Base-by-base conservation (phyloP, 1,140 invertebrate genomes). In the Sitophilus oryzae region DNA sequence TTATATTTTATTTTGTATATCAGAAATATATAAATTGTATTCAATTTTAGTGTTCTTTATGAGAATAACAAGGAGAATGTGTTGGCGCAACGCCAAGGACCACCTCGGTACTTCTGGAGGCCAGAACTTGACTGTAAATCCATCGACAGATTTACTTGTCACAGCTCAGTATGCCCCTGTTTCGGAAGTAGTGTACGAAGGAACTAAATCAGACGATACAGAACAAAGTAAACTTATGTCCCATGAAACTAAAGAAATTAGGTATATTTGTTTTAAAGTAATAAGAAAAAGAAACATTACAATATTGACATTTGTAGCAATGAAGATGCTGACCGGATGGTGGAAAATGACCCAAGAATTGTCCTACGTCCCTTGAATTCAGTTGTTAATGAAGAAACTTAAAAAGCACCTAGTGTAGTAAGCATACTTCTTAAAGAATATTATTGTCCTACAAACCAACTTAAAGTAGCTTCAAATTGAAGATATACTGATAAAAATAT, bases 61-160 rank as follows among this genome's bases (percentile, higher is more conserved):
- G 51, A 59, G 65, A 40, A 49, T 68, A 34, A 67, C 64, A 15
- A 63, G 66, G 44, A 51, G 61, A 22, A 59, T 60, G 57, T 70
- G 66, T 41, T 68, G 65, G 60, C 57, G 63, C 15, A 61, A 54
- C 37, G 52, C 41, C 2, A 69, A 68, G 60, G 66, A 67, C 23
- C 66, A 67, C 47, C 40, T 69, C 41, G 60, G 62, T 25, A 59
- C 61, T 4, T 58, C 61, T 6, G 63, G 65, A 9, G 67, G 67
- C 6, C 66, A 68, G 51, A 65, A 61, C 6, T 53, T 70, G n/a
- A 71, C 68, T 16, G 64, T 78, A 43, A 83, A 83, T 73, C 82
- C 82, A 25, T 83, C 82, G n/a, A 84, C 82, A n/a, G 82, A 84
- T 74, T 76, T 82, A 18, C 71, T 84, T 46, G 82, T 85, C 25